Base-by-base conservation (phyloP, 2,797 vertebrate species). In the Myotis planiceps region DNA sequence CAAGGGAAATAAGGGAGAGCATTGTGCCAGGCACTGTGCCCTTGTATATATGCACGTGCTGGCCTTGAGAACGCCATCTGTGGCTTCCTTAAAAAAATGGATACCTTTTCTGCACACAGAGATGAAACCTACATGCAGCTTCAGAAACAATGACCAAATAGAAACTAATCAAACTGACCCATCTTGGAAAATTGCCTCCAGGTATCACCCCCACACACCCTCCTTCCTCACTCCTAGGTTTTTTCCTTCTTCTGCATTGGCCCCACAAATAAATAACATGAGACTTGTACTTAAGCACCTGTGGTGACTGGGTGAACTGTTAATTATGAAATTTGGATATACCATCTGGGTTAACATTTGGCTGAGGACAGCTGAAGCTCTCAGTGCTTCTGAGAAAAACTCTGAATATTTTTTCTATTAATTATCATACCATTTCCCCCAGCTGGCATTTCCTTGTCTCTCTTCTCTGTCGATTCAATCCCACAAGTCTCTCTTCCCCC, bases 341-440 rank as follows among this genome's bases (percentile, higher is more conserved):
- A 97, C 96, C 96, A 97, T 97, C 97, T 97, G 96, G 96, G 96
- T 94, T 95, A 94, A 96, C 96, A 98, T 96, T 97, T 97, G 97
- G 97, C 92, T 97, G 93, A 97, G 80, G 87, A 95, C 96, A 96
- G 94, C 86, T 98, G 96, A 97, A 97, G 93, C 91, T 97, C 89
- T 97, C 92, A n/a, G 84, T 83, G 93, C 84, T 97, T 97, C 95
- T 94, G 81, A 94, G 90, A 95, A 96, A 97, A 97, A 60, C 90
- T 68, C 96, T 90, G 95, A 95, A 88, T 96, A 94, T 92, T 94
- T 97, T 89, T 92, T 87, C 96, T 96, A 90, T 96, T 97, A 97
- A 97, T 97, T 97, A 96, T 95, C 94, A 75, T 63, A 95, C 39
- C 88, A 60, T 94, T 96, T 89, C 49, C 45, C 72, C 96, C 95